phyloP scores from a whole-genome alignment of 2,797 vertebrate species.

The Aulostomus chinensis region DNA sequence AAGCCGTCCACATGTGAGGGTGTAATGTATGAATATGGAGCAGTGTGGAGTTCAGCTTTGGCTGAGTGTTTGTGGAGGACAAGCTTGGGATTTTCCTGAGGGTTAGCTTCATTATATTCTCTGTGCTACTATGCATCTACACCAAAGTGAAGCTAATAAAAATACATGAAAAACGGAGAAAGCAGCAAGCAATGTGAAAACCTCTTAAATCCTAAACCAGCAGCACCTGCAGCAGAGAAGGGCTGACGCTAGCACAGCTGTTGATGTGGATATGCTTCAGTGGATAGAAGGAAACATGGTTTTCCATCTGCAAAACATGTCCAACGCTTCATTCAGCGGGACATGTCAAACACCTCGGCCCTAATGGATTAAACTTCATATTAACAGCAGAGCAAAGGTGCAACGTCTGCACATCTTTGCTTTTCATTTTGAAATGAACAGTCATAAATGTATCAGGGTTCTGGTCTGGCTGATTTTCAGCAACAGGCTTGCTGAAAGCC shows the following conservation, averaged over 20 bases:
- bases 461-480: conserved; percentile 5
- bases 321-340: conserved; percentile 6
- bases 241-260: conserved; percentile 47
- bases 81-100: too few relatives aligned
- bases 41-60: too few relatives aligned
- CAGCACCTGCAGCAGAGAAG: conserved; percentile 37
- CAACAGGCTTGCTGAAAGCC: conserved; percentile 30
- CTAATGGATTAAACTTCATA: conserved; percentile 26
- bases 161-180: conserved; percentile 30
- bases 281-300: conserved; percentile 3
- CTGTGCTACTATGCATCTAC: conserved; percentile 19
- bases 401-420: not conserved
- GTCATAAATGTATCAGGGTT: conserved; percentile 5
- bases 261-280: conserved; percentile 21
- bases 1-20: too few relatives aligned
- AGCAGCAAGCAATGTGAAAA: conserved; percentile 18
- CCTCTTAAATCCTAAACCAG: too few relatives aligned
- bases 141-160: conserved; percentile 31
- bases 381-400: too few relatives aligned
- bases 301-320: conserved; percentile 37
- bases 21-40: too few relatives aligned
- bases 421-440: not conserved
- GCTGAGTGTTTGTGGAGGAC: too few relatives aligned
- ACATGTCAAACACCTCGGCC: conserved; percentile 1
- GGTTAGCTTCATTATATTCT: conserved; percentile 16